Evolutionary conservation across 2,888 invertebrate genomes (phyloP).

Genomic region (Ichneumon xanthorius): DNA sequence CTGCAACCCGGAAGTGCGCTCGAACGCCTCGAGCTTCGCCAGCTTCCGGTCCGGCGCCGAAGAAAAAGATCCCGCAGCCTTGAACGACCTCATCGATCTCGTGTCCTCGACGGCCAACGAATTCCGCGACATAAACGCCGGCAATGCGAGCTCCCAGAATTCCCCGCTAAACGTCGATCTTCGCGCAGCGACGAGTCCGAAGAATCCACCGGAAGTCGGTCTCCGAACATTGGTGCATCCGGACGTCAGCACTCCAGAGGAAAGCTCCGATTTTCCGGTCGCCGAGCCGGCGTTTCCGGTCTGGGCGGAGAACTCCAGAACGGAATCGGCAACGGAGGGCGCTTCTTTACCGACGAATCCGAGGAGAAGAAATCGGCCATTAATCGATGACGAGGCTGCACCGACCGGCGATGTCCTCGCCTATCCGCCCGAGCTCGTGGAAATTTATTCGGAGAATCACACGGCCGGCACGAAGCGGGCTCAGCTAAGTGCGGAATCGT

Average conservation of each 20-base stretch:
- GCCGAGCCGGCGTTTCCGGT: background rate
- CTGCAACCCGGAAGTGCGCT: background rate
- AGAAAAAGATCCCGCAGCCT: constrained; percentile 40
- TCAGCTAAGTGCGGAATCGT: constrained; percentile 36
- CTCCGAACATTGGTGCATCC: background rate
- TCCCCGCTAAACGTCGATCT: background rate
- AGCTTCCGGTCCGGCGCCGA: constrained; percentile 55
- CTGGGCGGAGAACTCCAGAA: constrained; percentile 25
- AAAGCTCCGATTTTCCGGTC: background rate
- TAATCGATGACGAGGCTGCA: constrained; percentile 9
- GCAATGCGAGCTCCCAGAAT: background rate
- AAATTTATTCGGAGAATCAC: constrained; percentile 46
- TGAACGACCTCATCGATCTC: constrained; percentile 57
- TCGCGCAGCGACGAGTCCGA: background rate
- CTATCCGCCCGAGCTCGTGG: constrained; percentile 16
- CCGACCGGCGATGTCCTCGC: constrained; percentile 11
- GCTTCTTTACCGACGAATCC: background rate
- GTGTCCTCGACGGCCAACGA: constrained; percentile 60
- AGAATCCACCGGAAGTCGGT: background rate
- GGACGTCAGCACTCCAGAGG: background rate
- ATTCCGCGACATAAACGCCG: constrained; percentile 43
- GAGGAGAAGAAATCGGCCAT: constrained; percentile 14
- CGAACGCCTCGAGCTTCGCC: constrained; percentile 47
- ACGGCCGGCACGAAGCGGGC: constrained; percentile 8
- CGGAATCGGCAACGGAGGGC: constrained; percentile 14